Evolutionary conservation across 1,140 invertebrate genomes (phyloP), one percentile per base, ranked within the genome.

Genomic region (Augochlora pura): DNA sequence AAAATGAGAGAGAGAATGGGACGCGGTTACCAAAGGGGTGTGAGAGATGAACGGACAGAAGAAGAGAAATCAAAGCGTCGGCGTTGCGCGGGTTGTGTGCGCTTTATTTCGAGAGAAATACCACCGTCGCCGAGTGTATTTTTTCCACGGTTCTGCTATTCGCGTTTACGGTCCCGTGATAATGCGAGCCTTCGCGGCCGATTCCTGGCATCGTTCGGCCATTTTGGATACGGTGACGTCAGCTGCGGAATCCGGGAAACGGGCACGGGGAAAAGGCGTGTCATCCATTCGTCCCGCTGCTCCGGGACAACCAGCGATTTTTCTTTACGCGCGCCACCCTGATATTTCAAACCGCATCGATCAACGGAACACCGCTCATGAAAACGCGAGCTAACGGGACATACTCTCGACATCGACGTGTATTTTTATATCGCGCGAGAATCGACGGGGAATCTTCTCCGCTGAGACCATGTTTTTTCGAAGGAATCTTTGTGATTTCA

Each of bases 141-240:
- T 71, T 57, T 52, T 49, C 46, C 71, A 64, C 71, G 38, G 32
- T 4, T 7, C 62, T 12, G 59, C 74, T 85, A 85, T 78, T 86
- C 82, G 25, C 27, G 77, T 69, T 66, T 77, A 82, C 25, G 66
- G 49, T 32, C 4, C 65, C 25, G 21, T 57, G 81, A 86, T 84
- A 85, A 85, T 70, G 74, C 62, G 21, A 1, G n/a, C 54, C 54
- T n/a, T 21, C 57, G 38, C 49, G 59, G 59, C 76, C 69, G 54
- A 63, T 72, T 76, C 57, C 57, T 46, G 57, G 76, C 76, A 73
- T 82, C 54, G 59, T 60, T 59, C 80, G 21, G 67, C 75, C 79
- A 85, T 85, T 75, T 85, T 85, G 70, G 42, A 63, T 59, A 62
- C n/a, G 12, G 32, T 84, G 65, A 78, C 71, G 63, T 77, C 78